Base-by-base conservation (phyloP, 2,888 invertebrate genomes). In the Cyrtodaria siliqua region DNA sequence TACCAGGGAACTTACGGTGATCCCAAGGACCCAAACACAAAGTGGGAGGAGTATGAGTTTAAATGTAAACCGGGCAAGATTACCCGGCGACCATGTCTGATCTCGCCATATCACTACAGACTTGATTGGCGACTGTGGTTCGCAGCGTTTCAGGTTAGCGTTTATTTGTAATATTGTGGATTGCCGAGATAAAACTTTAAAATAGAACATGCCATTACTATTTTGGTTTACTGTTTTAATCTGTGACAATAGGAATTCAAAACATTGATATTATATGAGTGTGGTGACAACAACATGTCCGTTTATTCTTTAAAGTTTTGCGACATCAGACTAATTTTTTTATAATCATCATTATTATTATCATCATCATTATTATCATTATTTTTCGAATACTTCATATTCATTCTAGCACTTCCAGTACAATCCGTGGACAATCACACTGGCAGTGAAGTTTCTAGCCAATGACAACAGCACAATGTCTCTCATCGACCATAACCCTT, bases 111-210 rank as follows among this genome's bases (percentile, higher is more conserved):
- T 78, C 93, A 93, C 82, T 93, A 93, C 78, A 80, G 93, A 38
- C 88, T 93, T 3, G 93, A 93, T 79, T 93, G 93, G 93, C 87
- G 93, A 14, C 91, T 93, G 90, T 93, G 93, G 93, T 93, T 93
- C 84, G 93, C 93, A 33, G 93, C 93, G 38, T 93, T 93, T 80
- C 92, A 93, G 89, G 92, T 92, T 71, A 72, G 52, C 24, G 27
- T 50, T 64, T n/a, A 74, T 76, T 27, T 56, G 59, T n/a, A n/a
- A n/a, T n/a, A n/a, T n/a, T n/a, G n/a, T n/a, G n/a, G n/a, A n/a
- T 47, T 14, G 53, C 16, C 47, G 16, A 42, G 4, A n/a, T n/a
- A 14, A 40, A n/a, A n/a, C n/a, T n/a, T n/a, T n/a, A n/a, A n/a
- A n/a, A n/a, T n/a, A n/a, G n/a, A n/a, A n/a, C n/a, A n/a, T n/a